These are phyloP conservation scores for Harpagoxenus sublaevis DNA, from an alignment of 2,888 invertebrate genomes.

Conservation along the genomic window DNA sequence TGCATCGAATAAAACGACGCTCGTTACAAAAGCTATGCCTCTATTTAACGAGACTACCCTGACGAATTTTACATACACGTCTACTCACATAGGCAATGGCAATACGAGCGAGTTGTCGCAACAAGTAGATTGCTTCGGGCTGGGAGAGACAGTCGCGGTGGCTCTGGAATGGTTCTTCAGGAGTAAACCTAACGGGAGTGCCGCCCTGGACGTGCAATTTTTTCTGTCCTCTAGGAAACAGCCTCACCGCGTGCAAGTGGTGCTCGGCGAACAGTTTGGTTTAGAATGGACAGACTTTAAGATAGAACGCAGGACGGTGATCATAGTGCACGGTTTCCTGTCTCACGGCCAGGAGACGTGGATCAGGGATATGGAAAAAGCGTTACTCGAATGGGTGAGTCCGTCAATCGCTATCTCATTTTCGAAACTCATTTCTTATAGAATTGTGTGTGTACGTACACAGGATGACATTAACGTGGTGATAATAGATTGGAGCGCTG, in stretches of 20 bases:
- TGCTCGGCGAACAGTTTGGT: conserved; percentile 86
- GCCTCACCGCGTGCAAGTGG: conserved; percentile 86
- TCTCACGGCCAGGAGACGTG: conserved; percentile 88
- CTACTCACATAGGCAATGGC: neutral
- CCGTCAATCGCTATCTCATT: neutral
- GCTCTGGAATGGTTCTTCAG: conserved; percentile 86
- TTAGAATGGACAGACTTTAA: conserved; percentile 88
- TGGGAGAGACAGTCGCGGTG: conserved; percentile 85
- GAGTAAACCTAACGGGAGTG: conserved; percentile 85
- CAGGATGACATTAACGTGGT: conserved; percentile 89
- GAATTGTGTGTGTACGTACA: neutral
- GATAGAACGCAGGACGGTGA: conserved; percentile 87
- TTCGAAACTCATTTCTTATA: neutral
- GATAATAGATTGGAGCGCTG: conserved; percentile 89
- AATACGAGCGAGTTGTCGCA: neutral
- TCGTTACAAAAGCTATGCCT: neutral
- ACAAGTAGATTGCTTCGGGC: conserved; percentile 87
- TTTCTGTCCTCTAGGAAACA: conserved; percentile 86
- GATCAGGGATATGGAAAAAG: conserved; percentile 88
- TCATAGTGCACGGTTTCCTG: conserved; percentile 90
- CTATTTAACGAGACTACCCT: conserved; percentile 6
- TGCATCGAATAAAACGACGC: neutral
- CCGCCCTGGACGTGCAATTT: conserved; percentile 87
- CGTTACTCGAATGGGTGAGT: conserved; percentile 88
- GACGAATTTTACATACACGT: conserved; percentile 59